A percentile compares a stretch with the other conserved stretches of the same genome.
Conservation (phyloP, 1,140 invertebrate genomes). For the Gryllus bimaculatus region DNA sequence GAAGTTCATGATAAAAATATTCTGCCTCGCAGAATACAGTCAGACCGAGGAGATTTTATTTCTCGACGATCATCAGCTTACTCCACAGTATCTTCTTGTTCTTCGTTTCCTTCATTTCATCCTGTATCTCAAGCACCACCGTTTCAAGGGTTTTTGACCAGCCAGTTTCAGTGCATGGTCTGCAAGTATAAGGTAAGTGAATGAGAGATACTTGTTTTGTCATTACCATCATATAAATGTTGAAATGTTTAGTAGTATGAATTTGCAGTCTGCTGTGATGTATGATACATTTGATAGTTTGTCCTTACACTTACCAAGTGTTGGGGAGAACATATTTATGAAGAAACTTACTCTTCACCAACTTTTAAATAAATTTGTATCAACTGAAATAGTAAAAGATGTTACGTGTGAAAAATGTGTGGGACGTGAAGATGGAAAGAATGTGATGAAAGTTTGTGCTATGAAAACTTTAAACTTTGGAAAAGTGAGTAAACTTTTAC, state of each 20-base stretch:
- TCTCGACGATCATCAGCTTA: not conserved
- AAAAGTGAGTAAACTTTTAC: constrained; percentile 46
- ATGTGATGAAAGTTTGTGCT: constrained; percentile 45
- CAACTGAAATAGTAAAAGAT: constrained; percentile 69
- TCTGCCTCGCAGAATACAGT: not conserved
- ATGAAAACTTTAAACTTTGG: constrained; percentile 78
- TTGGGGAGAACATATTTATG: not conserved
- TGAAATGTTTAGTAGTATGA: not conserved
- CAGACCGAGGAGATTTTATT: not conserved
- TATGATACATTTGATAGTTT: constrained; percentile 87
- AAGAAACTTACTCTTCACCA: constrained; percentile 44
- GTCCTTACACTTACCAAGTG: constrained; percentile 57
- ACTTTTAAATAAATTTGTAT: constrained; percentile 70
- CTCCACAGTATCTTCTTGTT: not conserved
- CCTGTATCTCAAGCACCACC: constrained; percentile 37
- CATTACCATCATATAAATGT: not conserved
- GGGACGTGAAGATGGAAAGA: constrained; percentile 34
- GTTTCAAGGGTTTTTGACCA: constrained; percentile 72
- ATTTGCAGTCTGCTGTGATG: constrained; percentile 37
- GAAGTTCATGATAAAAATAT: not conserved
- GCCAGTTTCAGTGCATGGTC: constrained; percentile 68
- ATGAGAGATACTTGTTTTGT: not conserved
- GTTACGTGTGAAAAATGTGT: constrained; percentile 72
- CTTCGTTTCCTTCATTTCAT: not conserved
- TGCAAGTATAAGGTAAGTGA: constrained; percentile 63